Base-by-base conservation (phyloP, 2,113 vertebrate species). In the Larimichthys polyactis region DNA sequence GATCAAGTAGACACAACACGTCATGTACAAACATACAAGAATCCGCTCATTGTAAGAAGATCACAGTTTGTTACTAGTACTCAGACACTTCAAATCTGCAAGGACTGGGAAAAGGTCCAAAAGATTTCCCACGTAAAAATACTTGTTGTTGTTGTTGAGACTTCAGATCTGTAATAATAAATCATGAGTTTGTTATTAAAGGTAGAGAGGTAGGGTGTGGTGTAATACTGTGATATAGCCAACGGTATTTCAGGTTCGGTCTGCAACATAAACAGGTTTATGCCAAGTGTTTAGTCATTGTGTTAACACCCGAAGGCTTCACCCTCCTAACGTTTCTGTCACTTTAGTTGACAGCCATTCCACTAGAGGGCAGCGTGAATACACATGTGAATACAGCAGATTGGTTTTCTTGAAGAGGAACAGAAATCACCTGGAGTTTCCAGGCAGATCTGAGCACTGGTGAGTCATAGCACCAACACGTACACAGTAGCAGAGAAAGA, bases 1-100 rank as follows among this genome's bases (percentile, higher is more conserved):
- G 58, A 77, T 67, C 29, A 59, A 79, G 71, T 36, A 32, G 55
- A 90, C 84, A 70, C 75, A 44, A 71, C 70, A 90, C 63, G 57
- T 68, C 64, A 69, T 80, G 51, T 86, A 86, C 84, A 87, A 91
- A 93, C 87, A 90, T 87, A 88, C 80, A 88, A 75, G 62, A 79
- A 85, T 84, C 51, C 51, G 78, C 75, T 84, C 55, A 77, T 66
- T 60, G 43, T 67, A 79, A 81, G 64, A 82, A 83, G 67, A 79
- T 90, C 83, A 77, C 76, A 88, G 67, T 72, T 79, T 75, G 55
- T 68, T 68, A 84, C 69, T 7, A 58, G 17, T 71, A 71, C 62
- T 64, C 43, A 83, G 44, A 67, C 54, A 77, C 54, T 32, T 76
- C n/a, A 71, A 16, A 79, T 78, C 58, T 62, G 62, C 48, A 78